Base-by-base conservation (phyloP, 2,113 vertebrate species). In the Pholis gunnellus region DNA sequence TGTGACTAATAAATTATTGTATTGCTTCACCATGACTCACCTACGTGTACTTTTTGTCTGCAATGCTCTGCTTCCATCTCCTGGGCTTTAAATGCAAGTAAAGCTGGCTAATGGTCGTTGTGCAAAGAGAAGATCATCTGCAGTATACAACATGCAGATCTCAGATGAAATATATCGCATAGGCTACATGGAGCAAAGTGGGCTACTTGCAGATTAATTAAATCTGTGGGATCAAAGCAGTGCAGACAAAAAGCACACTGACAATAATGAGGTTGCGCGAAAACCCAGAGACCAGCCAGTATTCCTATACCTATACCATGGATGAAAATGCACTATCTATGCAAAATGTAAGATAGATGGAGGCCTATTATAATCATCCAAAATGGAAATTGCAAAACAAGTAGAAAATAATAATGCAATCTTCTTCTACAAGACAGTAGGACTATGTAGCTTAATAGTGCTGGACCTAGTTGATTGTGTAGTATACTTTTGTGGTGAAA, bases 41-140 rank as follows among this genome's bases (percentile, higher is more conserved):
- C 7, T 9, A 2, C 40, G 20, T 52, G 14, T 27, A 17, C 14
- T 31, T 42, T 71, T 66, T 54, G 13, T 50, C 14, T 27, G 10
- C 17, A 66, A n/a, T 10, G 6, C 75, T 82, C 60, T 91, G 79
- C 83, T 74, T 67, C 74, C 81, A 78, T 64, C 50, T 90, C 40
- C 82, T 91, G 88, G 91, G 59, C 54, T 54, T 27, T 44, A 42
- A 60, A 15, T 75, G 76, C 40, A 87, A 54, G 25, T 75, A 50
- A 56, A 59, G 20, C 10, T 31, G 9, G 22, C 54, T 31, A 59
- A 18, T 42, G 6, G 54, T 14, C 14, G 6, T 61, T 70, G 42
- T 56, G 15, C 4, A 13, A 29, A 44, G n/a, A 42, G 7, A 6
- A 31, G 4, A 9, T 68, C 27, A 68, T 20, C 27, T 60, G 14